Percentiles rank a stretch among this genome's conserved stretches.
These are phyloP conservation scores for Phrynocephalus forsythii DNA, from an alignment of 2,797 vertebrate genomes.

Conservation along the genomic window DNA sequence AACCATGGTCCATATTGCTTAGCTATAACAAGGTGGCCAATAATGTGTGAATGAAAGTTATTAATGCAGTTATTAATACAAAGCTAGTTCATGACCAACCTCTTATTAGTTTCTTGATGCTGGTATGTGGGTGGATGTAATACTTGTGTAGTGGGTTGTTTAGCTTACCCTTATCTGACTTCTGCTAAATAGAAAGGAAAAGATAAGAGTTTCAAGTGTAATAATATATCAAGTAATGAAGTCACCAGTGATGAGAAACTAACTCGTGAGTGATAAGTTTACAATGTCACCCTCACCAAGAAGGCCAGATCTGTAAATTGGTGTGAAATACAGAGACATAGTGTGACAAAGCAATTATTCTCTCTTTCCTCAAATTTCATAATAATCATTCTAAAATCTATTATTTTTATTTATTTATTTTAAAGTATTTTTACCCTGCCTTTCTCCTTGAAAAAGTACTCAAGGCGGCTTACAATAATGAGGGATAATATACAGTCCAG, in stretches of 20 bases:
- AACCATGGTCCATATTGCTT: neutral
- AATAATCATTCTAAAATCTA: constrained; percentile 34
- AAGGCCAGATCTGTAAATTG: neutral
- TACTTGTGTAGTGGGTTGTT: neutral
- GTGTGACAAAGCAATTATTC: constrained; percentile 27
- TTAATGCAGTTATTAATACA: neutral
- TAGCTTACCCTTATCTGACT: constrained; percentile 10
- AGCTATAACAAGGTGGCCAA: neutral
- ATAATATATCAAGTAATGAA: neutral
- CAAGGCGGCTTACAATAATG: no score
- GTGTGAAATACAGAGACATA: neutral
- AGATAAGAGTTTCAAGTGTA: constrained; percentile 7
- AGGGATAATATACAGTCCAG: no score
- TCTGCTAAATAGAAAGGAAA: neutral
- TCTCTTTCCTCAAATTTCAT: constrained; percentile 38
- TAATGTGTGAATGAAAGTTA: neutral
- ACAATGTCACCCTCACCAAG: neutral
- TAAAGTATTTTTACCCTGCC: no score
- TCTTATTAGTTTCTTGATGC: constrained; percentile 1
- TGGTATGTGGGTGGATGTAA: constrained; percentile 1
- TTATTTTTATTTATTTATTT: neutral
- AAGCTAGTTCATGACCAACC: neutral
- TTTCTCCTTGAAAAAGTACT: no score
- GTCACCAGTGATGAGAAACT: neutral
- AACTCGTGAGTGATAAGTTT: constrained; percentile 2